Percentiles rank a stretch among this genome's conserved stretches.
These are phyloP conservation scores for Coregonus ussuriensis DNA, from an alignment of 2,797 vertebrate genomes.

Conservation along the genomic window DNA sequence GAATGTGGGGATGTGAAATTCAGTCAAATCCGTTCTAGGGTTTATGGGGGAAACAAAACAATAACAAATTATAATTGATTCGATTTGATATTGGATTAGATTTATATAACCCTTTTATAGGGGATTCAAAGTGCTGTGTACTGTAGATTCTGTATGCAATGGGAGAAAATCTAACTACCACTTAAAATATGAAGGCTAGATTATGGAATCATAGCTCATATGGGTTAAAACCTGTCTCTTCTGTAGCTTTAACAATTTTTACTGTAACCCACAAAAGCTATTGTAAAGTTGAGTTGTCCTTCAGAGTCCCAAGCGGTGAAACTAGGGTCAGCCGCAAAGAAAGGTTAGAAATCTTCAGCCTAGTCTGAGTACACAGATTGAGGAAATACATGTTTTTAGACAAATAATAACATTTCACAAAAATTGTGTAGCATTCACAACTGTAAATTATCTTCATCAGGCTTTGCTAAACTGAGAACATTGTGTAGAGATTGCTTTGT, in stretches of 20 bases:
- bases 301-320: neutral
- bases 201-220: neutral
- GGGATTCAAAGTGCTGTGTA: neutral
- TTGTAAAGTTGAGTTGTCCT: neutral
- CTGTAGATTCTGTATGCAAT: neutral
- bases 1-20: neutral
- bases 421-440: too few relatives aligned
- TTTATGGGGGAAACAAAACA: neutral
- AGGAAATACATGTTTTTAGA: too few relatives aligned
- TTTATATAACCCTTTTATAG: neutral
- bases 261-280: neutral
- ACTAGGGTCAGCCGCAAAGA: neutral
- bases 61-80: neutral
- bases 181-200: neutral
- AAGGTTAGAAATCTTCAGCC: too few relatives aligned
- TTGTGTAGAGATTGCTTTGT: too few relatives aligned
- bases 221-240: neutral
- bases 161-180: too few relatives aligned
- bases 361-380: too few relatives aligned
- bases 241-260: conserved; percentile 14
- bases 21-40: neutral
- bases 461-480: too few relatives aligned
- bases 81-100: neutral
- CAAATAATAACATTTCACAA: too few relatives aligned
- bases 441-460: too few relatives aligned